Percentiles rank a stretch among this genome's conserved stretches.
Conservation (phyloP, 2,113 vertebrate species). For the Dinomys branickii region DNA sequence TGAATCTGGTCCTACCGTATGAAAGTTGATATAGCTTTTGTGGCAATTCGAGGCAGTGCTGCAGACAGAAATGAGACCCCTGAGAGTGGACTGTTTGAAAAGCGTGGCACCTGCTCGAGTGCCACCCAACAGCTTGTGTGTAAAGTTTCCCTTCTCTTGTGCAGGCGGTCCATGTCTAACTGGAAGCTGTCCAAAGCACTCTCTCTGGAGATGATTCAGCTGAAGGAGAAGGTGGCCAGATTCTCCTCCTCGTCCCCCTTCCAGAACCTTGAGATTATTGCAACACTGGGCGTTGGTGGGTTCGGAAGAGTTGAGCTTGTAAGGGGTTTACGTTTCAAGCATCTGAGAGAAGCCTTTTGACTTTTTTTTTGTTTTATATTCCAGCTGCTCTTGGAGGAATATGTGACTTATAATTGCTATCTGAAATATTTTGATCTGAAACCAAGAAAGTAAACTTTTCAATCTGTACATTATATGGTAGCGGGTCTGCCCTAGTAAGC, state of each 20-base stretch:
- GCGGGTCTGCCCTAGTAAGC: background rate
- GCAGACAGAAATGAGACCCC: background rate
- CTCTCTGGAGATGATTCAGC: slow-evolving; percentile 88
- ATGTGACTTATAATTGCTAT: slow-evolving; percentile 26
- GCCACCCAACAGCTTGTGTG: background rate
- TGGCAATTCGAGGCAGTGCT: background rate
- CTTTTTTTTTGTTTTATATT: slow-evolving; percentile 65
- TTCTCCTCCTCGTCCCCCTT: slow-evolving; percentile 89
- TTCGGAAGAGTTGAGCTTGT: slow-evolving; percentile 98
- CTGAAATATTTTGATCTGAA: slow-evolving; percentile 52
- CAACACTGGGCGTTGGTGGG: slow-evolving; percentile 95
- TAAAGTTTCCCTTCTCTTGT: slow-evolving; percentile 63
- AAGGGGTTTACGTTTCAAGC: slow-evolving; percentile 87
- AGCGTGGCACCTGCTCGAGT: background rate
- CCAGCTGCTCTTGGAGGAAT: slow-evolving; percentile 52
- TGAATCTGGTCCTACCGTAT: background rate
- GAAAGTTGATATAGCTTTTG: background rate
- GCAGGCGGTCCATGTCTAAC: slow-evolving; percentile 85
- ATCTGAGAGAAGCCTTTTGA: slow-evolving; percentile 76
- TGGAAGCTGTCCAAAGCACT: slow-evolving; percentile 82
- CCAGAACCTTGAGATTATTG: slow-evolving; percentile 91
- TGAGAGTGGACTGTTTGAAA: background rate
- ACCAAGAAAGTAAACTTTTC: slow-evolving; percentile 29
- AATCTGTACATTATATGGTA: background rate
- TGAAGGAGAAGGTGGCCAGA: slow-evolving; percentile 90